Conservation (phyloP, 2,797 vertebrate genomes). For the Mareca strepera region DNA sequence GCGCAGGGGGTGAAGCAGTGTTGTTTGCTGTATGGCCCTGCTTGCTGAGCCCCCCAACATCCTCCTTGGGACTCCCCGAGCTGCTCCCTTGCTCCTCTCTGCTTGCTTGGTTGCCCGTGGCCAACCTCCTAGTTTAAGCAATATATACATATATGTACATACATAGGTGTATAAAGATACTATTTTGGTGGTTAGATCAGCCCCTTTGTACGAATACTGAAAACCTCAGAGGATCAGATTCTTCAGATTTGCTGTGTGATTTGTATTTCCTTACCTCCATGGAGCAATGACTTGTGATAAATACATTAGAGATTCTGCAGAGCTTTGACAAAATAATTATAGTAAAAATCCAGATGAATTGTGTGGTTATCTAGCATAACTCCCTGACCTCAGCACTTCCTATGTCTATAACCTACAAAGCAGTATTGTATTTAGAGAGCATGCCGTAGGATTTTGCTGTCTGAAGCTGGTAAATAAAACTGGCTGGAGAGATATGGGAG, state of each 20-base stretch:
- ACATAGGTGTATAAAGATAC: accelerated
- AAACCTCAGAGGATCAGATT: not conserved
- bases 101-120: not conserved
- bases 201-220: not conserved
- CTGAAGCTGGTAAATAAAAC: not conserved
- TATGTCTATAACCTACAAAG: accelerated
- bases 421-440: not conserved
- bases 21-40: accelerated
- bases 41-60: not conserved
- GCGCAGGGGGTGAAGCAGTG: not conserved
- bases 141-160: not conserved
- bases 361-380: not conserved
- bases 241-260: not conserved
- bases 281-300: not conserved
- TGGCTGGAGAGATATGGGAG: not conserved
- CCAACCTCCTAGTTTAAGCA: not conserved
- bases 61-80: not conserved
- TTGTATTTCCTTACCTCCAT: not conserved
- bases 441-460: not conserved
- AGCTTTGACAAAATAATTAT: not conserved
- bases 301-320: not conserved
- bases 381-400: constrained; percentile 4
- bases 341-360: not conserved
- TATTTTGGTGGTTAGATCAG: not conserved
- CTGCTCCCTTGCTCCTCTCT: not conserved